Conservation (phyloP, 2,797 vertebrate genomes). For the Rhynchotus rufescens region DNA sequence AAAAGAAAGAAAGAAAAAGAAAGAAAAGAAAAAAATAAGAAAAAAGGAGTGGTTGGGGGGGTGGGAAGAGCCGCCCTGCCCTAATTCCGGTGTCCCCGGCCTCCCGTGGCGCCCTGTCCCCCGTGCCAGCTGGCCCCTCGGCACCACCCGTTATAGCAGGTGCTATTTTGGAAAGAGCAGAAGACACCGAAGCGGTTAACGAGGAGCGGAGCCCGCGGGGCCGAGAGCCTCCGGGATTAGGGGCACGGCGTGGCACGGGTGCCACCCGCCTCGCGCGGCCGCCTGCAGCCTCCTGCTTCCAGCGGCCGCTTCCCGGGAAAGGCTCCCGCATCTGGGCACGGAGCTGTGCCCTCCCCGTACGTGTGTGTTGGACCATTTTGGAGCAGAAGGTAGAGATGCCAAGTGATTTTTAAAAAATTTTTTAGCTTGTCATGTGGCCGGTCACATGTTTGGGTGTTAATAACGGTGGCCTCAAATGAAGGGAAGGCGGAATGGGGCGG, state of each 20-base stretch:
- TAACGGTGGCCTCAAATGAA: conserved; percentile 11
- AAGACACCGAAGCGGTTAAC: conserved; percentile 43
- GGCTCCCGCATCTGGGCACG: neutral
- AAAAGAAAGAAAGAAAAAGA: too few species aligned
- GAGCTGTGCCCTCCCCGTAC: neutral
- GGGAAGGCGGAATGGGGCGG: neutral
- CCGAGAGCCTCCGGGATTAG: conserved; percentile 41
- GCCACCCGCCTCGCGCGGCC: neutral
- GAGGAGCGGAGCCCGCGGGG: conserved; percentile 44
- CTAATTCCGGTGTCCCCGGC: neutral
- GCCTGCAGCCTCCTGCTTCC: neutral
- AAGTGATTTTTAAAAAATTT: neutral
- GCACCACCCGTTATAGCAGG: neutral
- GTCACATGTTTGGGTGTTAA: conserved; percentile 34
- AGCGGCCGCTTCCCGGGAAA: neutral
- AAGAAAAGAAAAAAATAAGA: too few species aligned
- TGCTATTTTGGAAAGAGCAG: conserved; percentile 54
- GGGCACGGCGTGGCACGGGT: neutral
- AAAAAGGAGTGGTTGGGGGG: too few species aligned
- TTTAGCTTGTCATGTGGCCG: conserved; percentile 6
- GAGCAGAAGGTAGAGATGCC: too few species aligned
- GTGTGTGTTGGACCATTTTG: neutral
- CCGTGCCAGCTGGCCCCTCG: conserved; percentile 24
- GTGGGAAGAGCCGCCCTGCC: neutral
- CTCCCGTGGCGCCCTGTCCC: neutral